Evolutionary conservation across 2,888 invertebrate species (phyloP), one percentile per base, ranked within the genome.

Genomic region (Cyaniris semiargus): DNA sequence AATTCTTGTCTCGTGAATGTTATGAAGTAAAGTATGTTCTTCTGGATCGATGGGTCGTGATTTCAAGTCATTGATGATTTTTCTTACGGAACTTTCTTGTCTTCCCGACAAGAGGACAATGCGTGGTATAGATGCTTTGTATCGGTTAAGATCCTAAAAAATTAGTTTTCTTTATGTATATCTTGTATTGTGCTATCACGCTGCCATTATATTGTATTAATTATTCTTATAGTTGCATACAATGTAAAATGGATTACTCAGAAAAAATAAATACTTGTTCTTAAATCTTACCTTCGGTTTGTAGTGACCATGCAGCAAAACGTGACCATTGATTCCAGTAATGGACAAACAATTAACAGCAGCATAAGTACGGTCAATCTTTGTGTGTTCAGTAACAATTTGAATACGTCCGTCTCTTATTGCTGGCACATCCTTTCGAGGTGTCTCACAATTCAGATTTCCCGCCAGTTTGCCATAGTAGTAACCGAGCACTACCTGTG

Each of bases 371-470:
- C 96, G 95, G 18, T 90, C 85, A 90, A 96, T 96, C 0, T 83
- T 91, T 78, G 85, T 94, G 89, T 89, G 91, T 76, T 94, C 96
- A 0, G 93, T 93, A 5, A 97, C 93, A 8, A 97, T 93, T 83
- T 91, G 83, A 60, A 95, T 87, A 70, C 93, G 89, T 0, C 95
- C 95, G 1, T 95, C 94, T 3, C 89, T 88, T 15, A 96, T 82
- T 34, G 94, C 94, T 31, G 88, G 87, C 0, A 95, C 82, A 71
- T 94, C 94, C 38, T 90, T 86, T 3, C 95, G 90, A 0, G 97
- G 96, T 0, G 85, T 88, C 0, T 93, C 89, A 85, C 92, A 97
- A 86, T 97, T 95, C 21, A 97, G 89, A 87, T 97, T 97, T 0
- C 95, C 96, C 0, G 97, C 97, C 76, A 97, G 92, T 13, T 90